Conservation (phyloP, 2,888 invertebrate genomes). For the Galeopsomyia nigrocyanea region DNA sequence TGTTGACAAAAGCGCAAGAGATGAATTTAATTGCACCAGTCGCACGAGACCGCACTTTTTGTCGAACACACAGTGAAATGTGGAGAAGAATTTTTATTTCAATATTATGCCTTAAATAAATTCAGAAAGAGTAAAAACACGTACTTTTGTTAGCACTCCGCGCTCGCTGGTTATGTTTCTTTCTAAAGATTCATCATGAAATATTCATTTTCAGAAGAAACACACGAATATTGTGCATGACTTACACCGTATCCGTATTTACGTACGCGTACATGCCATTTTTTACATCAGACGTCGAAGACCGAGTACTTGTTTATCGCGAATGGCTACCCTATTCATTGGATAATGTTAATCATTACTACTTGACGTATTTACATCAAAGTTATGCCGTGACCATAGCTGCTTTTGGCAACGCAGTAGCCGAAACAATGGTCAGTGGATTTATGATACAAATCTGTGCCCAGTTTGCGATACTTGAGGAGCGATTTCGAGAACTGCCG, state of each 20-base stretch:
- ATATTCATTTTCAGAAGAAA: slow-evolving; percentile 26
- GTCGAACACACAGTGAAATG: no score
- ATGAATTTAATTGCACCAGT: no score
- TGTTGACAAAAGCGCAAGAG: no score
- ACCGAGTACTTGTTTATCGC: slow-evolving; percentile 29
- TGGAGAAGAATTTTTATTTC: no score
- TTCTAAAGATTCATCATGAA: no score
- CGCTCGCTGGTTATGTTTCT: no score
- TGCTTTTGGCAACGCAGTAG: slow-evolving; percentile 25
- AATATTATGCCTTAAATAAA: no score
- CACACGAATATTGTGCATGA: slow-evolving; percentile 15
- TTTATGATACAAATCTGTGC: slow-evolving; percentile 44
- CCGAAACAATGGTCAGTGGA: slow-evolving; percentile 38
- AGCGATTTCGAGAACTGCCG: slow-evolving; percentile 29
- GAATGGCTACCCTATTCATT: slow-evolving; percentile 33
- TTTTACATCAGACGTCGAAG: slow-evolving; percentile 20
- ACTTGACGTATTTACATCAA: slow-evolving; percentile 27
- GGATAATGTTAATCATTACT: slow-evolving; percentile 22
- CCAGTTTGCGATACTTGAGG: slow-evolving; percentile 36
- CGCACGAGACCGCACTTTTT: no score
- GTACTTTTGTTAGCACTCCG: no score
- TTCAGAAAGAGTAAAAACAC: no score
- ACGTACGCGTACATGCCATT: slow-evolving; percentile 33
- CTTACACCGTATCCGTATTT: slow-evolving; percentile 21
- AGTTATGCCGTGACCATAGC: slow-evolving; percentile 21